Evolutionary conservation across 1,140 invertebrate genomes (phyloP), one percentile per base, ranked within the genome.

Genomic region (Holotrichia oblita): DNA sequence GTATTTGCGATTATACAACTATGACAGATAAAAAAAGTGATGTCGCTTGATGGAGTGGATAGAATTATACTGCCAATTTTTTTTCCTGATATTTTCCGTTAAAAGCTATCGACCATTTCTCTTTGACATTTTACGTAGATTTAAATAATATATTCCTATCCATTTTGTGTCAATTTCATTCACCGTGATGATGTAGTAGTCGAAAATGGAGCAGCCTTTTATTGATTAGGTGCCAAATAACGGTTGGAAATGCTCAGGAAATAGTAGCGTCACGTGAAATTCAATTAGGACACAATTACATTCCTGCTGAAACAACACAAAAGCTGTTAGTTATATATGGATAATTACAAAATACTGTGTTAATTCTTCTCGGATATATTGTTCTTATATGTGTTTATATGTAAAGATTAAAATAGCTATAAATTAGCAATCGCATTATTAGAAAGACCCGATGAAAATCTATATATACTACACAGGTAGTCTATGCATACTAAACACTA

Each of bases 191-290:
- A 14, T 55, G 17, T n/a, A 55, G 12, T 17, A 17, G 12, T 55
- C 48, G 14, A 55, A 55, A 55, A 55, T 55, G 48, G 48, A 17
- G 17, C 48, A 55, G 0, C 12, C 48, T 55, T 55, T 55, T 55
- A 55, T 55, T n/a, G 48, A 55, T 55, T 55, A 14, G 14, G 48
- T n/a, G 48, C 48, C 48, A 55, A 55, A 55, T 55, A 55, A 17
- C 48, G 48, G 2, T 17, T 55, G 48, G n/a, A 55, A 55, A 55
- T 55, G 48, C n/a, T 55, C 48, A 55, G 48, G 48, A 55, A 55
- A 55, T 55, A 55, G 48, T 55, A 55, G n/a, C 48, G 48, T 55
- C 48, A 55, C 48, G 14, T 55, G 48, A 55, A 55, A 55, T 55
- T 14, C 48, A 55, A 55, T 55, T 55, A 55, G 12, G 48, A 17